Evolutionary conservation across 2,113 vertebrate species (phyloP).

Genomic region (Pomatorhinus ruficollis): DNA sequence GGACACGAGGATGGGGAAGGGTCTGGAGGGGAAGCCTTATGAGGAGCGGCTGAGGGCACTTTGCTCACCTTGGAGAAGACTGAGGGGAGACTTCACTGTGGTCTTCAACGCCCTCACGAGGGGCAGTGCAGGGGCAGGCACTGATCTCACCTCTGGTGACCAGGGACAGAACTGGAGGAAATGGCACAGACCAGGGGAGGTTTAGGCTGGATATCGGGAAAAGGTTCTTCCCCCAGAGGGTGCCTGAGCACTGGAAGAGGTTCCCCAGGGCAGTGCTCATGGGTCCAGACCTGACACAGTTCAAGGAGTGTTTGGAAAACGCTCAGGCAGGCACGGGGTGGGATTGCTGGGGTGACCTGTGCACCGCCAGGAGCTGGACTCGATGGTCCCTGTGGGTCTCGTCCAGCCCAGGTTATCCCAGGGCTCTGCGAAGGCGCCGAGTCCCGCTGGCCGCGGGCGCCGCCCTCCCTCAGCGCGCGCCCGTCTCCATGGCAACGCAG

Average conservation of each 20-base stretch:
- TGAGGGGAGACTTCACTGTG: background rate
- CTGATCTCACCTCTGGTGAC: too few relatives aligned
- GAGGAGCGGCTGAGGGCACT: background rate
- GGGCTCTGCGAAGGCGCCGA: fast-evolving
- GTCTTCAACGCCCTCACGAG: background rate
- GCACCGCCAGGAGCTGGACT: background rate
- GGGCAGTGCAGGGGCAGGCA: background rate
- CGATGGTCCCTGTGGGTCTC: fast-evolving
- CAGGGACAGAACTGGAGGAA: background rate
- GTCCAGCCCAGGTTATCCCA: background rate
- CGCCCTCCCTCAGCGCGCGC: fast-evolving
- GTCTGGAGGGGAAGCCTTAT: background rate
- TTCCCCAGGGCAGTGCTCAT: background rate
- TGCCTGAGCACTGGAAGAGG: background rate
- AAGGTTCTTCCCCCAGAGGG: background rate
- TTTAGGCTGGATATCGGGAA: background rate
- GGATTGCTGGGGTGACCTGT: background rate
- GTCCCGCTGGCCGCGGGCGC: background rate
- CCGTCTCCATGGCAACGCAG: background rate
- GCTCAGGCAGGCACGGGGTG: background rate
- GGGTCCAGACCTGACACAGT: background rate
- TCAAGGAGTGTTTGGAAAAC: background rate
- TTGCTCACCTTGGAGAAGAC: background rate
- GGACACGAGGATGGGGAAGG: background rate
- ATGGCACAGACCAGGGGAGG: background rate